Conservation (phyloP, 2,113 vertebrate species). For the Zosterops pallidus region DNA sequence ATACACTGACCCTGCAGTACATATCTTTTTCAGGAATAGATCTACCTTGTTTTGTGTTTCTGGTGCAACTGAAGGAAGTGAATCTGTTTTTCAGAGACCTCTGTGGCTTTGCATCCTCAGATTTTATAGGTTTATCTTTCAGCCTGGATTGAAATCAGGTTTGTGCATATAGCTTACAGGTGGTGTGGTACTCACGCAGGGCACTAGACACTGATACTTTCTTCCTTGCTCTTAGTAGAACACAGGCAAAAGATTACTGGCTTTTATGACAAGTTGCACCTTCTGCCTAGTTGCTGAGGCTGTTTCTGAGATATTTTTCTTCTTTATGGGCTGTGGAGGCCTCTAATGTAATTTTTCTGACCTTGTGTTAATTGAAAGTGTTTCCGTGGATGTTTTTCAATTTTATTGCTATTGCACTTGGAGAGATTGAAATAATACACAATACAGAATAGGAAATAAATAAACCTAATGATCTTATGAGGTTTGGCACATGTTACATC, state of each 20-base stretch:
- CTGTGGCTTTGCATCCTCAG: not conserved
- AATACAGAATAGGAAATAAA: constrained; percentile 6
- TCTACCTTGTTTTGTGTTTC: not conserved
- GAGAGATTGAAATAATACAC: constrained; percentile 52
- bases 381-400: constrained; percentile 39
- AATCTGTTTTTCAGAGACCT: not conserved
- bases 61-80: not conserved
- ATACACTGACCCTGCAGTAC: not conserved
- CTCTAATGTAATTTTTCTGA: constrained; percentile 40
- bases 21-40: not conserved
- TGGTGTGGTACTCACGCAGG: not conserved
- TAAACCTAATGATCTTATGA: constrained; percentile 38
- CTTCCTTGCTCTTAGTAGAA: not conserved
- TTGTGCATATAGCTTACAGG: not conserved
- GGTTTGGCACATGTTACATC: not conserved
- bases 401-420: constrained; percentile 41
- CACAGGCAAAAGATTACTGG: not conserved
- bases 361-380: constrained; percentile 55
- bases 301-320: not conserved
- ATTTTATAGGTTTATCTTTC: not conserved
- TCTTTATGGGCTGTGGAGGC: constrained; percentile 21
- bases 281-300: not conserved
- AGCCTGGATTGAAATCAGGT: not conserved
- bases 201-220: not conserved
- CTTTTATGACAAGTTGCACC: not conserved